Evolutionary conservation across 2,113 vertebrate genomes (phyloP).

Genomic region (Talpa occidentalis): DNA sequence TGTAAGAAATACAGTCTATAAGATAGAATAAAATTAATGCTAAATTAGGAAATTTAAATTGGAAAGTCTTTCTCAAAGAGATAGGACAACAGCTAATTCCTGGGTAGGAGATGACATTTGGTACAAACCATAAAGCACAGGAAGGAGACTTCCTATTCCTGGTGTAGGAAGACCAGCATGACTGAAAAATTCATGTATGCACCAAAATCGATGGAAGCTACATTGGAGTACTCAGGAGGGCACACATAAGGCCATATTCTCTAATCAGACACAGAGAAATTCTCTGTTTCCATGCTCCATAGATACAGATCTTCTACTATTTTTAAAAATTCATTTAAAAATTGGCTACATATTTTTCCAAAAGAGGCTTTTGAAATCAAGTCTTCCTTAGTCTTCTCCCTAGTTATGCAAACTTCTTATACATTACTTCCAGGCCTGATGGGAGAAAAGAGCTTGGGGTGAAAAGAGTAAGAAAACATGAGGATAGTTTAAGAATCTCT

Average conservation of each 20-base stretch:
- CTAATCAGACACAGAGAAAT: background rate
- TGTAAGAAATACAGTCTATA: background rate
- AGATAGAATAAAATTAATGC: background rate
- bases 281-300: background rate
- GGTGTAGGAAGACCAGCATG: background rate
- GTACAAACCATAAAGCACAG: background rate
- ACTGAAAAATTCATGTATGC: too few species aligned
- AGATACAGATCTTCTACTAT: background rate
- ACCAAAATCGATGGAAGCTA: background rate
- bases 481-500: background rate
- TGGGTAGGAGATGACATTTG: background rate
- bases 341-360: background rate
- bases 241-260: background rate
- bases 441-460: background rate
- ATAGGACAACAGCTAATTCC: background rate
- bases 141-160: background rate
- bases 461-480: background rate
- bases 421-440: background rate
- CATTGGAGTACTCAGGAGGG: background rate
- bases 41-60: background rate
- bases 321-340: background rate
- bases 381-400: background rate
- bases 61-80: background rate
- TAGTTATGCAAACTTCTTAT: background rate
- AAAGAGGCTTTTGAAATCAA: background rate